Conservation (phyloP, 1,140 invertebrate species). For the Drosophila quadrilineata region DNA sequence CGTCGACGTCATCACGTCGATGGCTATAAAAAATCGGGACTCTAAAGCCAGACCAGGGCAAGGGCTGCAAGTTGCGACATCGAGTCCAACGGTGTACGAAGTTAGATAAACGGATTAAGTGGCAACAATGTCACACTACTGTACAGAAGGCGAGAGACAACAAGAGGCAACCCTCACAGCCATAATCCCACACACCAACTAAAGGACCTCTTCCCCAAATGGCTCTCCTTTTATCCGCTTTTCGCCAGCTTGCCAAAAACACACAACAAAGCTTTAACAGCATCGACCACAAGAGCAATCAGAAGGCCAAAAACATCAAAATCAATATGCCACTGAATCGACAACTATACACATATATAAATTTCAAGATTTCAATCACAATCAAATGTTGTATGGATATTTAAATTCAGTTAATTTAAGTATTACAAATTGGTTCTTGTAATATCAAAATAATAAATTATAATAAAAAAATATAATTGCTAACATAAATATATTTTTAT, state of each 20-base stretch:
- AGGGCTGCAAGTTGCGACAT: slow-evolving; percentile 63
- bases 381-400: no score
- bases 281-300: slow-evolving; percentile 22
- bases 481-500: no score
- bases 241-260: slow-evolving; percentile 15
- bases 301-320: slow-evolving; percentile 47
- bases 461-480: no score
- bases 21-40: slow-evolving; percentile 35
- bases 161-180: not conserved
- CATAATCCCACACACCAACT: not conserved
- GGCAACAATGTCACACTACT: slow-evolving; percentile 66
- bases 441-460: no score
- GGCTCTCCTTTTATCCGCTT: slow-evolving; percentile 30
- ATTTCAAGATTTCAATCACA: no score
- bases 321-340: slow-evolving; percentile 63
- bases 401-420: no score
- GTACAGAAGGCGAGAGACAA: not conserved
- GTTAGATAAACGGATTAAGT: slow-evolving; percentile 81
- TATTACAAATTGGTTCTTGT: no score
- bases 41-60: slow-evolving; percentile 67
- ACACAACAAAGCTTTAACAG: slow-evolving; percentile 1
- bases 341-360: no score
- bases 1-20: slow-evolving; percentile 13
- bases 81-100: slow-evolving; percentile 81
- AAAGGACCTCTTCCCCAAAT: slow-evolving; percentile 12